Base-by-base conservation (phyloP, 2,113 vertebrate species). In the Tachuris rubrigastra region DNA sequence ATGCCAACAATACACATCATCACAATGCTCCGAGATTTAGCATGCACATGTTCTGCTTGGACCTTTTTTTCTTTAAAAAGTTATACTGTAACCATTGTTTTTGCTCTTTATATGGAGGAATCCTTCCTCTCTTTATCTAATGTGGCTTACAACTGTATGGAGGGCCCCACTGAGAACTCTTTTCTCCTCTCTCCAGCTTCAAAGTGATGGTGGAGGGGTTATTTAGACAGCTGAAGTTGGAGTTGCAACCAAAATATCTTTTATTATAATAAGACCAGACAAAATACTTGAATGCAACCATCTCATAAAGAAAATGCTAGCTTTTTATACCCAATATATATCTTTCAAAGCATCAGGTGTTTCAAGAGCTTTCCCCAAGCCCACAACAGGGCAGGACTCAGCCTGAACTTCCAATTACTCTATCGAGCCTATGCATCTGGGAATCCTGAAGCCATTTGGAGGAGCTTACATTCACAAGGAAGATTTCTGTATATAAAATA, bases 341-440 rank as follows among this genome's bases (percentile, higher is more conserved):
- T 80, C 0, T 0, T 71, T 69, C 17, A 80, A 84, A 69, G 15
- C 3, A n/a, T 14, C 13, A 58, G 2, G 0, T 78, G 53, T 72
- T 92, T 89, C 80, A 68, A 76, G 41, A 78, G 11, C 21, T 69
- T 84, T 86, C 25, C 22, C 8, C 13, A 85, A 85, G 13, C 10
- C 12, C 25, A 30, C 2, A 8, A 19, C 14, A 69, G 27, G 21
- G 4, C 30, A 80, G 17, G 53, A 65, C 24, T 73, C 24, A 33
- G 9, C 9, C 56, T 73, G 37, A 86, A 59, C 10, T 75, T 27
- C 21, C 16, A 5, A 46, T 6, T 7, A 12, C 6, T 52, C 16
- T 71, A 27, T 52, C 35, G 8, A 93, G 11, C 7, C 27, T 69
- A 8, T 25, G 14, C 4, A 28, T 46, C 33, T 76, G 35, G 17